phyloP scores from a whole-genome alignment of 2,888 invertebrate species.

The Geophilus truncorum region DNA sequence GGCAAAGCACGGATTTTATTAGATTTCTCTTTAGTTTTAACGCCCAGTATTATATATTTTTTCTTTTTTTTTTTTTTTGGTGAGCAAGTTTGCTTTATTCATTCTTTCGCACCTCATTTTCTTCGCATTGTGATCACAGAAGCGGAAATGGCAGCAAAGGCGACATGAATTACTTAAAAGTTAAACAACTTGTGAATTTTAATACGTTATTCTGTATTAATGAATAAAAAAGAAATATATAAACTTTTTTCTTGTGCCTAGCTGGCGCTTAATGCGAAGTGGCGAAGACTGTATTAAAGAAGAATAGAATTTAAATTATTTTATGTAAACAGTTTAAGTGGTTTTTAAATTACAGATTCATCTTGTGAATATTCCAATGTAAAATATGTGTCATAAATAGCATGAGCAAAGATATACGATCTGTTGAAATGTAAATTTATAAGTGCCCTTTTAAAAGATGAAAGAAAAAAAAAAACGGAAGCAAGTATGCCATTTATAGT shows the following conservation, averaged over 20 bases:
- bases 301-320: background rate
- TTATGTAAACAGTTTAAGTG: background rate
- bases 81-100: constrained; percentile 25
- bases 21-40: constrained; percentile 27
- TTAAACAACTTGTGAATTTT: constrained; percentile 16
- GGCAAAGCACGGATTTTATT: constrained; percentile 18
- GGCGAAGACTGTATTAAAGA: background rate
- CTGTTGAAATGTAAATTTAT: constrained; percentile 20
- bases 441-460: background rate
- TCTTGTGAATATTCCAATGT: background rate
- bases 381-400: background rate
- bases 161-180: constrained; percentile 13
- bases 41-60: background rate
- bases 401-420: background rate
- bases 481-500: constrained; percentile 12
- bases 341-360: background rate
- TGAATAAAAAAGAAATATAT: background rate
- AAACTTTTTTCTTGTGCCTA: background rate
- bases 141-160: background rate
- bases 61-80: background rate
- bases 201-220: background rate
- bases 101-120: constrained; percentile 31
- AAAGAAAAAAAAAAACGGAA: background rate
- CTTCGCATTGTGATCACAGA: constrained; percentile 28
- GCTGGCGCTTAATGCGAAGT: background rate